Evolutionary conservation across 2,113 vertebrate genomes (phyloP).

Genomic region (Arothron firmamentum): DNA sequence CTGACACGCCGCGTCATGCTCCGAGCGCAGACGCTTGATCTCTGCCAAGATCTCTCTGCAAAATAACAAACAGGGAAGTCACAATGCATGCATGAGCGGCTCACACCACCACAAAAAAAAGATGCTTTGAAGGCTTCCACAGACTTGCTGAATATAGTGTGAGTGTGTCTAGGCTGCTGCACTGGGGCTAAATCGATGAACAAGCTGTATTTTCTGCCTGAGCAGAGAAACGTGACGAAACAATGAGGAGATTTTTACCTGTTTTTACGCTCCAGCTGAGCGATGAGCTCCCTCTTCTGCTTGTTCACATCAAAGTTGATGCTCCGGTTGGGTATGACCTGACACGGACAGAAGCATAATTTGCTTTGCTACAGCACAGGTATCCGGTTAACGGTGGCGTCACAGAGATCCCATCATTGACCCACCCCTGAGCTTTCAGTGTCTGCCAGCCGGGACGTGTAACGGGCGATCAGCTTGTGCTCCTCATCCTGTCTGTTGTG

Average conservation of each 20-base stretch:
- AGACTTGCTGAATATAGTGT: too few relatives aligned
- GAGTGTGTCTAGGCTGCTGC: too few relatives aligned
- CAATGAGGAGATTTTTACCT: constrained; percentile 70
- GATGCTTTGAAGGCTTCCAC: background rate
- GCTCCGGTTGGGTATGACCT: constrained; percentile 81
- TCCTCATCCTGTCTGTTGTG: constrained; percentile 89
- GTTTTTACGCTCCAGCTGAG: constrained; percentile 94
- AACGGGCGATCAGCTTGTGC: constrained; percentile 89
- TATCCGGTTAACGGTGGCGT: background rate
- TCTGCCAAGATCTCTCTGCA: constrained; percentile 91
- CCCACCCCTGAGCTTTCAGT: constrained; percentile 81
- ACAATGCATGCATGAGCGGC: constrained; percentile 20
- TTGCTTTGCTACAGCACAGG: background rate
- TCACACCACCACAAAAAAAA: background rate
- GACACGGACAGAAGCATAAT: constrained; percentile 7
- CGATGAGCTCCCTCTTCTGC: constrained; percentile 91
- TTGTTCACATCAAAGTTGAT: constrained; percentile 91
- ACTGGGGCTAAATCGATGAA: too few relatives aligned
- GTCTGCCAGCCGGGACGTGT: constrained; percentile 88
- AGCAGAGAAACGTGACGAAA: too few relatives aligned
- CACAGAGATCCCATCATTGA: constrained; percentile 10
- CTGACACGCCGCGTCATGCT: constrained; percentile 90
- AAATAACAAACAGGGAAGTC: constrained; percentile 37
- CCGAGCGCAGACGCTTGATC: constrained; percentile 86
- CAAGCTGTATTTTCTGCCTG: too few relatives aligned